Evolutionary conservation across 1,140 invertebrate species (phyloP), one percentile per base, ranked within the genome.

Genomic region (Bombus terrestris): DNA sequence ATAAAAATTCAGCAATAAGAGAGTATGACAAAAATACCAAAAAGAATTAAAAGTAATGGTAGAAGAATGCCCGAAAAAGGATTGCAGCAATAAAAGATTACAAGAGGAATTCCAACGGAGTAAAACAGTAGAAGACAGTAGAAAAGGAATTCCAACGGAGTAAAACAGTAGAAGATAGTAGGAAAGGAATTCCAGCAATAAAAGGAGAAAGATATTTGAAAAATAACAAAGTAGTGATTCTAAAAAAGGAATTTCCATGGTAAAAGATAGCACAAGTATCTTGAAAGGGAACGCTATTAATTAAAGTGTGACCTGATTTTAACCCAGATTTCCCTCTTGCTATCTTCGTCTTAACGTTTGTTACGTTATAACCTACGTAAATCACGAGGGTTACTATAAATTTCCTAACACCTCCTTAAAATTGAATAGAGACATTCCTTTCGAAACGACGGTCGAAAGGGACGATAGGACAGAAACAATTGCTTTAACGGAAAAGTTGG

Each of bases 401-500:
- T 74, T 53, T 74, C 6, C 25, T 3, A 68, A 22, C 35, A 8
- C 15, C 9, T 68, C 2, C 35, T 22, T 37, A 37, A 73, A 75
- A 75, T 37, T 59, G 32, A 59, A 39, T 37, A 5, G 41, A 43
- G 39, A 15, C 18, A 18, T n/a, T 73, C n/a, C 6, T 18, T 28
- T 28, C 18, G 37, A 41, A 41, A 25, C 10, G 37, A 28, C 25
- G 25, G 28, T 39, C 53, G 35, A 39, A 76, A 22, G 32, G 28
- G 32, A 77, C 62, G 59, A 59, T 32, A 25, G 32, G 22, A 32
- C 47, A 57, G 25, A 66, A 84, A 79, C 75, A 79, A 84, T 84
- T n/a, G 18, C 53, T 47, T 37, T 35, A 79, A 43, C 43, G 35
- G 13, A 25, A 43, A 72, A 85, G 28, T 57, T 64, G 71, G 25